These are phyloP conservation scores for Drosophila punjabiensis DNA, from an alignment of 1,140 invertebrate genomes.

Conservation along the genomic window DNA sequence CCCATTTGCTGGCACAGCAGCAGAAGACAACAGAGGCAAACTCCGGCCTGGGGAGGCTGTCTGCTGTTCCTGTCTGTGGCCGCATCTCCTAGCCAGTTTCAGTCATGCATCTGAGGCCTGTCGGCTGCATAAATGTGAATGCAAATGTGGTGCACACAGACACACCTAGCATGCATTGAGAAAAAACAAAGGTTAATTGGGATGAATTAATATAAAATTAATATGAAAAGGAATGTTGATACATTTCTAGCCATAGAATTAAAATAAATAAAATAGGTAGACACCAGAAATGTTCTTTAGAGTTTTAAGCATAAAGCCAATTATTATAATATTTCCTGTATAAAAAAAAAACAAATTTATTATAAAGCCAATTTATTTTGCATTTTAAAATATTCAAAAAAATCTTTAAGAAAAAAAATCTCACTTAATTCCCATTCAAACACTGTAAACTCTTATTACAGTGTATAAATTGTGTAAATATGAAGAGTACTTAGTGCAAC, in stretches of 20 bases:
- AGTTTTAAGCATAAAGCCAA: too few relatives aligned
- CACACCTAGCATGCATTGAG: background rate
- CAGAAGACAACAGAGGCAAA: constrained; percentile 19
- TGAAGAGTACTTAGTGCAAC: constrained; percentile 82
- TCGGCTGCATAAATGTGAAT: constrained; percentile 44
- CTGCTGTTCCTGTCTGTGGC: constrained; percentile 32
- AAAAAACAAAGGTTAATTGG: background rate
- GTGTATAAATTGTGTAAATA: constrained; percentile 75
- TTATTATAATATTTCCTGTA: too few relatives aligned
- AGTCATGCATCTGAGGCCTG: constrained; percentile 74
- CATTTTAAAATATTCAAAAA: background rate
- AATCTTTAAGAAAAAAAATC: background rate
- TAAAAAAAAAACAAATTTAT: too few relatives aligned
- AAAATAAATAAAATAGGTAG: too few relatives aligned
- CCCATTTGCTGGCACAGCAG: constrained; percentile 58
- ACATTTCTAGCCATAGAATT: too few relatives aligned
- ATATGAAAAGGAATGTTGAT: background rate
- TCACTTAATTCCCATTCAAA: background rate
- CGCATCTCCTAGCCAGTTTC: constrained; percentile 31
- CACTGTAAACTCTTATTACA: background rate
- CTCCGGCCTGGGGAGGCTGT: constrained; percentile 7
- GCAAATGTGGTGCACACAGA: constrained; percentile 22
- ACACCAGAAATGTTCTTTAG: too few relatives aligned
- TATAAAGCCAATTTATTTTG: too few relatives aligned
- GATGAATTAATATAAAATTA: background rate